Conservation (phyloP, 2,797 vertebrate genomes). For the Serranus cabrilla region DNA sequence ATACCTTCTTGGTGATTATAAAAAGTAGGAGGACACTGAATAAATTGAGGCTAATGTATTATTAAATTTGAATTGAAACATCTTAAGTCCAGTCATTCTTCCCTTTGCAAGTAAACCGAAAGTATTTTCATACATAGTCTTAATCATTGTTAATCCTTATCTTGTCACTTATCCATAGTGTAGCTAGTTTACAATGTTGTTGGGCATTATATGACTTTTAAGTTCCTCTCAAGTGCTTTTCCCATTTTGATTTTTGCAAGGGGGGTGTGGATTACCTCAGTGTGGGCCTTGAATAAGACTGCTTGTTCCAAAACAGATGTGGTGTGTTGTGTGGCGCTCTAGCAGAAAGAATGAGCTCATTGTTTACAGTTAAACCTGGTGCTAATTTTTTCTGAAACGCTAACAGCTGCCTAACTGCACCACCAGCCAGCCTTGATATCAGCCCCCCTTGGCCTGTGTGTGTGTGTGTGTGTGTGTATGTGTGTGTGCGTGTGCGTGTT, state of each 20-base stretch:
- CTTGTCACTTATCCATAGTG: background rate
- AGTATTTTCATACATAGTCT: background rate
- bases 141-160: slow-evolving; percentile 19
- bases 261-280: slow-evolving; percentile 72
- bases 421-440: slow-evolving; percentile 61
- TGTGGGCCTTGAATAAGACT: slow-evolving; percentile 76
- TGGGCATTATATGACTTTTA: slow-evolving; percentile 38
- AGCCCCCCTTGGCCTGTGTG: slow-evolving; percentile 17
- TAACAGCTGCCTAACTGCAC: slow-evolving; percentile 83
- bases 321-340: slow-evolving; percentile 66
- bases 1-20: background rate
- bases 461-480: slow-evolving; percentile 29
- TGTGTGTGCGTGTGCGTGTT: slow-evolving; percentile 40
- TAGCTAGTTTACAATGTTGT: background rate
- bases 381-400: slow-evolving; percentile 84
- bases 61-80: background rate
- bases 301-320: slow-evolving; percentile 84
- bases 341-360: slow-evolving; percentile 85
- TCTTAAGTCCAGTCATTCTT: background rate
- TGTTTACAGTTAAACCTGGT: slow-evolving; percentile 85
- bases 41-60: background rate
- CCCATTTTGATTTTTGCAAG: slow-evolving; percentile 56
- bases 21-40: background rate
- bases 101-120: slow-evolving; percentile 17
- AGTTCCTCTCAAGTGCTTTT: slow-evolving; percentile 39